Evolutionary conservation across 2,888 invertebrate species (phyloP), one percentile per base, ranked within the genome.

Genomic region (Acanthacorydalis orientalis): DNA sequence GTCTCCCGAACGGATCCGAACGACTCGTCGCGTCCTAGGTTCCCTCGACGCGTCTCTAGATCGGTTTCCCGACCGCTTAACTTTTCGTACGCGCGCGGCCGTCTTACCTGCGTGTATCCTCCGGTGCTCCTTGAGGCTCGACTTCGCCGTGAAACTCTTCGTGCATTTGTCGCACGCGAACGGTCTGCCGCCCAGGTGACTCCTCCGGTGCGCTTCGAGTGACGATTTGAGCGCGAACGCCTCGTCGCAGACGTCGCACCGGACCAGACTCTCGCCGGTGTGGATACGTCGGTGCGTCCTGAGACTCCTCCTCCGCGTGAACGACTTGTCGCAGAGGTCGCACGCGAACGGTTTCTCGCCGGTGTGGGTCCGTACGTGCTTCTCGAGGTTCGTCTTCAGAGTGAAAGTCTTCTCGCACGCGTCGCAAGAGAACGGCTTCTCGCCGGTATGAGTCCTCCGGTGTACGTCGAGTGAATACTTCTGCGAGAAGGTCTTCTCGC

Each of bases 341-440:
- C 95, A 96, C 63, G 92, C 89, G 61, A 89, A 95, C 0, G 95
- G 95, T 10, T 93, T 74, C 57, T 93, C 93, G 0, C 95, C 95
- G 59, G 92, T 95, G 67, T 95, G 95, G 1, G 89, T 89, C 40
- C 92, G 7, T 2, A 10, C n/a, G 14, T 37, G 37, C 14, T 37
- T 37, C 1, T 12, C 37, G n/a, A 37, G 14, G 7, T 37, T 37
- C n/a, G 37, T 12, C 37, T 37, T 37, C 14, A 12, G 37, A 1
- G 37, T 15, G 42, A 23, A 42, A 1, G 23, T 31, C 42, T 42
- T 42, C 3, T 31, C 42, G 42, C 42, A 42, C 3, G 10, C 15
- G 4, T 23, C 23, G 23, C 42, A 42, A 10, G 12, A 7, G 23
- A 31, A 42, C 6, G 42, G 42, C 2, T 12, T 15, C 12, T 23